Conservation (phyloP, 2,888 invertebrate genomes). For the Melinopterus prodromus region DNA sequence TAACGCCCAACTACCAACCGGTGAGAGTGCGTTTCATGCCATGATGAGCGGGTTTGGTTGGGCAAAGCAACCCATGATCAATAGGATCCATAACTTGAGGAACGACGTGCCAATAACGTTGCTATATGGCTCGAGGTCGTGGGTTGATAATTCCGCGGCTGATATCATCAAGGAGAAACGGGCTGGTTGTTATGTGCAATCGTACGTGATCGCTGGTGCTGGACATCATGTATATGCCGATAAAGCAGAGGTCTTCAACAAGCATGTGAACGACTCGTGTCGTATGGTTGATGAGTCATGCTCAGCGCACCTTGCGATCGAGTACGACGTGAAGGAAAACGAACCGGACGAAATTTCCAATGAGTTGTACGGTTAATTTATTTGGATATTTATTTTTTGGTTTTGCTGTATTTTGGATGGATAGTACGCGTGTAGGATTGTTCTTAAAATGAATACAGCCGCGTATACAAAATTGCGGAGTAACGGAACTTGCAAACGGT, state of each 20-base stretch:
- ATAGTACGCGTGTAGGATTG: not conserved
- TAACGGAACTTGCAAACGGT: not conserved
- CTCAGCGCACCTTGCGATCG: slow-evolving; percentile 8
- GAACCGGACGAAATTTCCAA: not conserved
- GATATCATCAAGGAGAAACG: slow-evolving; percentile 78
- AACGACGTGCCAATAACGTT: slow-evolving; percentile 84
- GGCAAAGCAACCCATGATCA: slow-evolving; percentile 95
- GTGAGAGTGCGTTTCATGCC: slow-evolving; percentile 90
- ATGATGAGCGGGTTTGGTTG: slow-evolving; percentile 92
- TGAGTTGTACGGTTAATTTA: not conserved
- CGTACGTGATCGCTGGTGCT: slow-evolving; percentile 87
- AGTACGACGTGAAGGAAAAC: not conserved
- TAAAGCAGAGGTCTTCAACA: slow-evolving; percentile 32
- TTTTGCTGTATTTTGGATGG: not conserved
- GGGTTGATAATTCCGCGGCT: slow-evolving; percentile 90
- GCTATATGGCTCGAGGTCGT: slow-evolving; percentile 91
- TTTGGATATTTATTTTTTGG: slow-evolving; percentile 6
- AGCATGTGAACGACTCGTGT: slow-evolving; percentile 68
- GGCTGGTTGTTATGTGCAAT: slow-evolving; percentile 74
- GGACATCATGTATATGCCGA: slow-evolving; percentile 93
- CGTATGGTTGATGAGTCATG: slow-evolving; percentile 60
- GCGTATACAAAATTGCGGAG: not conserved
- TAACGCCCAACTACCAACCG: slow-evolving; percentile 89
- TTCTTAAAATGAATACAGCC: not conserved
- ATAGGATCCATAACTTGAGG: slow-evolving; percentile 75